Evolutionary conservation across 2,888 invertebrate species (phyloP).

Genomic region (Nineta flava): DNA sequence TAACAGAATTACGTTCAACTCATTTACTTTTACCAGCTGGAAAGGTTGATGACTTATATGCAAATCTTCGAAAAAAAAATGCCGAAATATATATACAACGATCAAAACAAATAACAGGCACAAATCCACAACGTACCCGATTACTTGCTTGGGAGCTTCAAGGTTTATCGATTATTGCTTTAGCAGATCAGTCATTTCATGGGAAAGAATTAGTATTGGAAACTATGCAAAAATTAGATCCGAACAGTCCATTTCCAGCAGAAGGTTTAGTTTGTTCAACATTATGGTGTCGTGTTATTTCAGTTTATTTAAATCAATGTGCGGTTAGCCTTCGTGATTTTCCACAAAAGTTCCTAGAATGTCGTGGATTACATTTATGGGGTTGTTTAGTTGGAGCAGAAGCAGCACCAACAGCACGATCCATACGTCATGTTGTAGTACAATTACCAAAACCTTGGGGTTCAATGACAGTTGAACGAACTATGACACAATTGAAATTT

Average conservation of each 20-base stretch:
- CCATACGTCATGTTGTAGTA: slow-evolving; percentile 58
- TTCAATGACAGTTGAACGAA: slow-evolving; percentile 63
- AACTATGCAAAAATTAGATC: slow-evolving; percentile 67
- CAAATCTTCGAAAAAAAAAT: slow-evolving; percentile 74
- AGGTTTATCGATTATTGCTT: slow-evolving; percentile 43
- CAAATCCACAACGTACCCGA: slow-evolving; percentile 48
- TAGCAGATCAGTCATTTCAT: slow-evolving; percentile 79
- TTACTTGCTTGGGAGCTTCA: slow-evolving; percentile 78
- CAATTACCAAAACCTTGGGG: slow-evolving; percentile 79
- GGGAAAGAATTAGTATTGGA: slow-evolving; percentile 59
- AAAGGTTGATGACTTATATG: slow-evolving; percentile 82
- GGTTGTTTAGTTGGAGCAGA: slow-evolving; percentile 86
- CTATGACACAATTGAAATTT: slow-evolving; percentile 90
- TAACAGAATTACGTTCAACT: slow-evolving; percentile 62
- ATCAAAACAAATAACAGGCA: slow-evolving; percentile 47
- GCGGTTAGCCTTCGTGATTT: slow-evolving; percentile 84
- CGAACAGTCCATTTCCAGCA: slow-evolving; percentile 83
- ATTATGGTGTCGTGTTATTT: slow-evolving; percentile 82
- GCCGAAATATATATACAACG: slow-evolving; percentile 92
- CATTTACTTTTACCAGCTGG: slow-evolving; percentile 70
- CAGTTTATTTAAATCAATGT: slow-evolving; percentile 70
- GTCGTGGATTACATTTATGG: slow-evolving; percentile 71
- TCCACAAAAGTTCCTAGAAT: slow-evolving; percentile 80
- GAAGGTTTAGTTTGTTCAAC: slow-evolving; percentile 79
- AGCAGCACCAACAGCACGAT: slow-evolving; percentile 56